Evolutionary conservation across 1,140 invertebrate genomes (phyloP).

Genomic region (Brachionus plicatilis): DNA sequence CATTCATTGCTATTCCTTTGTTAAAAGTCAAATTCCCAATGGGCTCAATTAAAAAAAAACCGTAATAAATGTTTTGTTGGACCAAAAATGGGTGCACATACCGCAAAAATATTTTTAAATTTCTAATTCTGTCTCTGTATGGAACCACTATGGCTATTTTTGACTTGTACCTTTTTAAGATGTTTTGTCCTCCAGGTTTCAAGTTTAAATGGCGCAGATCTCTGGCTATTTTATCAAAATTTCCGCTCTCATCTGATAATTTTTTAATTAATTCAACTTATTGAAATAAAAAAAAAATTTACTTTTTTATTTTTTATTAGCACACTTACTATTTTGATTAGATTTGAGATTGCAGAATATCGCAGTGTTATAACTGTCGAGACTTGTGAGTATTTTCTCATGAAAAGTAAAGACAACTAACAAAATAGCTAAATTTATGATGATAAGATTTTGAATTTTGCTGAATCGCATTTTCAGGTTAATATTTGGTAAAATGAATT

Average conservation of each 20-base stretch:
- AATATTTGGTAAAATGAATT: not conserved
- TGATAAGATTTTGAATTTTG: not conserved
- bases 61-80: constrained; percentile 49
- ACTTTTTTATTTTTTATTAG: too few species aligned
- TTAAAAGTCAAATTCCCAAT: constrained; percentile 23
- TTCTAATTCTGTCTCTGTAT: constrained; percentile 55
- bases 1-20: constrained; percentile 38
- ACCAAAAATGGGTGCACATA: constrained; percentile 50
- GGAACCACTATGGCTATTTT: constrained; percentile 55
- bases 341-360: not conserved
- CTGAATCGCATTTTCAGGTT: not conserved
- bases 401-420: not conserved
- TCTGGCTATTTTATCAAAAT: not conserved
- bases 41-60: constrained; percentile 58
- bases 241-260: not conserved
- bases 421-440: not conserved
- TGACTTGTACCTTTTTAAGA: not conserved
- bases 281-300: not conserved
- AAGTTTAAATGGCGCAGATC: not conserved
- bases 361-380: not conserved
- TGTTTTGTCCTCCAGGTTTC: not conserved
- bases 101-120: constrained; percentile 49
- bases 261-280: not conserved
- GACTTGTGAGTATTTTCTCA: constrained; percentile 8
- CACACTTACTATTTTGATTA: not conserved